Evolutionary conservation across 2,113 vertebrate genomes (phyloP).

Genomic region (Chaetodon trifascialis): DNA sequence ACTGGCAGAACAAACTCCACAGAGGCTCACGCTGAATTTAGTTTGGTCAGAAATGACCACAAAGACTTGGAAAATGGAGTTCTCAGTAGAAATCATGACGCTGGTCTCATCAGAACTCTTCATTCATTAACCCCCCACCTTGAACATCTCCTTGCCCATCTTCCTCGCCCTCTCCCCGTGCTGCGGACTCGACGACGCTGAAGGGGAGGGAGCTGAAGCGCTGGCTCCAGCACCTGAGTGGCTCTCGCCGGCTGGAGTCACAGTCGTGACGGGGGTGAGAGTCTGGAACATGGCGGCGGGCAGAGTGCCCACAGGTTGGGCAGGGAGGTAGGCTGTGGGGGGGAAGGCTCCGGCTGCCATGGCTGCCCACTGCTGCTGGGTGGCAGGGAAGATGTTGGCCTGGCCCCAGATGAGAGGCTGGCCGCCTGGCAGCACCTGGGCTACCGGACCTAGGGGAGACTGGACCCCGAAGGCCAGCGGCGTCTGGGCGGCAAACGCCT

Average conservation of each 20-base stretch:
- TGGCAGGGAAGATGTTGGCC: conserved; percentile 93
- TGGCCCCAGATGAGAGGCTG: conserved; percentile 98
- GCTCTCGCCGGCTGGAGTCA: conserved; percentile 87
- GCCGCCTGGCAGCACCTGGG: conserved; percentile 96
- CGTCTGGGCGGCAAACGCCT: conserved; percentile 91
- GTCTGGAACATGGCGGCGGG: conserved; percentile 98
- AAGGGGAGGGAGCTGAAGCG: conserved; percentile 88
- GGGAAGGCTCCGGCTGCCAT: conserved; percentile 95
- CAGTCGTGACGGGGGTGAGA: conserved; percentile 88
- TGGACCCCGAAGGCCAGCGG: conserved; percentile 91
- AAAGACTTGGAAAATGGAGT: not conserved
- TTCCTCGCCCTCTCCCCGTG: conserved; percentile 90
- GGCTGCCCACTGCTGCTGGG: conserved; percentile 97
- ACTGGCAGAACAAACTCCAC: not conserved
- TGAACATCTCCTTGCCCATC: conserved; percentile 96
- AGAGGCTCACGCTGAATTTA: not conserved
- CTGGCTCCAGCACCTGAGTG: conserved; percentile 87
- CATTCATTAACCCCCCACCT: conserved; percentile 65
- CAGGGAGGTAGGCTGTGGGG: conserved; percentile 96
- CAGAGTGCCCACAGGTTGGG: conserved; percentile 96
- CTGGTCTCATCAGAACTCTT: not conserved
- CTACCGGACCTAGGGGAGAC: conserved; percentile 81
- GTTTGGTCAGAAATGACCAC: not conserved
- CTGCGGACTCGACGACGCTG: conserved; percentile 91
- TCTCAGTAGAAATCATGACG: not conserved